These are phyloP conservation scores for Xenus cinereus DNA, from an alignment of 2,113 vertebrate genomes.

Conservation along the genomic window DNA sequence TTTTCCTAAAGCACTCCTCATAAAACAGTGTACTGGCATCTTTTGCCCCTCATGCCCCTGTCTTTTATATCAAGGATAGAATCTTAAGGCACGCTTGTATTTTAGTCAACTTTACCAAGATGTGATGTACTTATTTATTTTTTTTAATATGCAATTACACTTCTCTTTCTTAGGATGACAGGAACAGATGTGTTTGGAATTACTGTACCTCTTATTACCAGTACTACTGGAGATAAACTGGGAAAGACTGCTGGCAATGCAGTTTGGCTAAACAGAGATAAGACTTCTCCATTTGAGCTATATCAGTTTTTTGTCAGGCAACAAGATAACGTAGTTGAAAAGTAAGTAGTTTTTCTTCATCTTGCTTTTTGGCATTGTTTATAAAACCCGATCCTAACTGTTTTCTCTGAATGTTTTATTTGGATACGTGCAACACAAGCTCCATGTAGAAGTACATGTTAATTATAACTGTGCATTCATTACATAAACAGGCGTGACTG, in stretches of 20 bases:
- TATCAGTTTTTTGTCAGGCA: conserved; percentile 95
- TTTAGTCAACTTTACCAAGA: not conserved
- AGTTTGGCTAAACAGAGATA: conserved; percentile 90
- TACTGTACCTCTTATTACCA: conserved; percentile 91
- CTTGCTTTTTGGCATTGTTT: not conserved
- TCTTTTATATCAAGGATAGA: not conserved
- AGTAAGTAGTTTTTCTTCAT: conserved; percentile 69
- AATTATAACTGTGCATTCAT: not conserved
- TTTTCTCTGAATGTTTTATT: not conserved
- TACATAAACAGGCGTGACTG: not conserved
- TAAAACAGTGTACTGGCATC: not conserved
- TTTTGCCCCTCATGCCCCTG: not conserved
- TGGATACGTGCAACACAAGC: not conserved
- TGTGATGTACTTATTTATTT: not conserved
- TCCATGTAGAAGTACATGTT: not conserved
- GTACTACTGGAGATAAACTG: conserved; percentile 88
- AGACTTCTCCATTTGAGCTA: conserved; percentile 91
- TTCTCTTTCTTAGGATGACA: conserved; percentile 75
- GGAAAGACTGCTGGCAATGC: conserved; percentile 96
- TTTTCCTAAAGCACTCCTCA: not conserved
- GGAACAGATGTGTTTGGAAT: conserved; percentile 91
- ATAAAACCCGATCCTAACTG: not conserved
- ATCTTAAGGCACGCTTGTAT: not conserved
- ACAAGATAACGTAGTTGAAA: conserved; percentile 81
- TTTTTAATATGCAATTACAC: not conserved